Evolutionary conservation across 2,797 vertebrate species (phyloP).

Genomic region (Aplochiton taeniatus): DNA sequence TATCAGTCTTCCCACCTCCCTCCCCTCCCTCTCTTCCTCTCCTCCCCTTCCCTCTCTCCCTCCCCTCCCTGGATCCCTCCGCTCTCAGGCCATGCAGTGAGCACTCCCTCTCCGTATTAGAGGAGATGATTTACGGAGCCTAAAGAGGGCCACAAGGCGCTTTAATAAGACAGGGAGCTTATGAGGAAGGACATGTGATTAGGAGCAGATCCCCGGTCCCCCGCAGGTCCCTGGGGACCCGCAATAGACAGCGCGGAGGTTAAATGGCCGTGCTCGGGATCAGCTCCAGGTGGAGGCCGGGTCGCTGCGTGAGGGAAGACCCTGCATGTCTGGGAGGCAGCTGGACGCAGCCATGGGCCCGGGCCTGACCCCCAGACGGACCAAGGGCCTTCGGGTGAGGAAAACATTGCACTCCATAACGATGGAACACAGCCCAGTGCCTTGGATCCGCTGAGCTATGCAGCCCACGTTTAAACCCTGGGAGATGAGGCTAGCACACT

Average conservation of each 20-base stretch:
- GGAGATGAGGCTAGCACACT: too few species aligned
- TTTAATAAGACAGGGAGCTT: slow-evolving; percentile 73
- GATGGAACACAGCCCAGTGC: background rate
- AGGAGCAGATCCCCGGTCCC: slow-evolving; percentile 67
- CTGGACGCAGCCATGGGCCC: too few species aligned
- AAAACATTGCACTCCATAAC: background rate
- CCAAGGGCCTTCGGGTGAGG: slow-evolving; percentile 17
- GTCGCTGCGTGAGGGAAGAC: background rate
- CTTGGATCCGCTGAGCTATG: too few species aligned
- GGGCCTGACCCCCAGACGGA: slow-evolving; percentile 36
- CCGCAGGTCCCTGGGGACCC: slow-evolving; percentile 54
- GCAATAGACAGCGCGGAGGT: slow-evolving; percentile 34
- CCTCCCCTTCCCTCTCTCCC: slow-evolving; percentile 3
- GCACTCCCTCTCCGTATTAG: slow-evolving; percentile 58
- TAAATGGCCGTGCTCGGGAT: background rate
- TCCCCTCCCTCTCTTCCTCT: background rate
- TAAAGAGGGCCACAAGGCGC: slow-evolving; percentile 62
- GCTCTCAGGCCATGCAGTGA: slow-evolving; percentile 37
- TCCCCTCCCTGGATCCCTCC: background rate
- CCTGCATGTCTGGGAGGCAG: background rate
- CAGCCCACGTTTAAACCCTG: too few species aligned
- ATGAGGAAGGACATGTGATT: slow-evolving; percentile 72
- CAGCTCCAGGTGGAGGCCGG: background rate
- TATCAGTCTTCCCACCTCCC: slow-evolving; percentile 45
- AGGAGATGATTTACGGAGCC: slow-evolving; percentile 73